These are phyloP conservation scores for Lacanobia wlatinum DNA, from an alignment of 2,888 invertebrate species.

Conservation along the genomic window DNA sequence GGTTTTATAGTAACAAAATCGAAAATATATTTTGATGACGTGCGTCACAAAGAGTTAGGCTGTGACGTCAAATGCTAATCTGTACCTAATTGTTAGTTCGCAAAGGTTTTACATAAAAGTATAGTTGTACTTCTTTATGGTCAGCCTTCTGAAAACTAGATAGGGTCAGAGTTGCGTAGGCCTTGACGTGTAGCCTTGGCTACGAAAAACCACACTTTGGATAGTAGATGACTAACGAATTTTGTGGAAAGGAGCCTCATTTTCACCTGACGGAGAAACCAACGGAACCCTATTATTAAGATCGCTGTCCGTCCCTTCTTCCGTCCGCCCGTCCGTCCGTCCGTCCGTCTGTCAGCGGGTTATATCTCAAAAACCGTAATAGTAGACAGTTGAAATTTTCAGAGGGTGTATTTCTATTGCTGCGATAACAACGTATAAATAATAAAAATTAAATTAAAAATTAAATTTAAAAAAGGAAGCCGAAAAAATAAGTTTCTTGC, in stretches of 20 bases:
- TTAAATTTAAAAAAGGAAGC: too few relatives aligned
- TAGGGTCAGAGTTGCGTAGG: slow-evolving; percentile 20
- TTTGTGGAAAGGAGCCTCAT: neutral
- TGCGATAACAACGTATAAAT: too few relatives aligned
- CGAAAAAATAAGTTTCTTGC: too few relatives aligned
- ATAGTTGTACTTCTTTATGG: slow-evolving; percentile 9
- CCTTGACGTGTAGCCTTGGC: slow-evolving; percentile 15
- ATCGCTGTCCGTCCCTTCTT: too few relatives aligned
- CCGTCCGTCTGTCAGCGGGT: too few relatives aligned
- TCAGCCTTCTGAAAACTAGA: slow-evolving; percentile 31
- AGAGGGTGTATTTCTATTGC: too few relatives aligned
- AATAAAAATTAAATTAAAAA: too few relatives aligned
- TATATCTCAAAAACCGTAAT: too few relatives aligned
- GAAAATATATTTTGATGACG: slow-evolving; percentile 13
- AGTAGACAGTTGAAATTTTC: too few relatives aligned
- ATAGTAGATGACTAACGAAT: neutral
- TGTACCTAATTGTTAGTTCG: slow-evolving; percentile 21
- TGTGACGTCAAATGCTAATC: slow-evolving; percentile 55
- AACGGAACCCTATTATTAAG: too few relatives aligned
- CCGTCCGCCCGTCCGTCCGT: too few relatives aligned
- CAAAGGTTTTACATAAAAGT: slow-evolving; percentile 35
- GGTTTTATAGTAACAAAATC: neutral
- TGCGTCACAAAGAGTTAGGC: slow-evolving; percentile 39
- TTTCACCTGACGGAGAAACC: too few relatives aligned
- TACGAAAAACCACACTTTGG: slow-evolving; percentile 30